Evolutionary conservation across 1,140 invertebrate species (phyloP).

Genomic region (Drosophila elegans): DNA sequence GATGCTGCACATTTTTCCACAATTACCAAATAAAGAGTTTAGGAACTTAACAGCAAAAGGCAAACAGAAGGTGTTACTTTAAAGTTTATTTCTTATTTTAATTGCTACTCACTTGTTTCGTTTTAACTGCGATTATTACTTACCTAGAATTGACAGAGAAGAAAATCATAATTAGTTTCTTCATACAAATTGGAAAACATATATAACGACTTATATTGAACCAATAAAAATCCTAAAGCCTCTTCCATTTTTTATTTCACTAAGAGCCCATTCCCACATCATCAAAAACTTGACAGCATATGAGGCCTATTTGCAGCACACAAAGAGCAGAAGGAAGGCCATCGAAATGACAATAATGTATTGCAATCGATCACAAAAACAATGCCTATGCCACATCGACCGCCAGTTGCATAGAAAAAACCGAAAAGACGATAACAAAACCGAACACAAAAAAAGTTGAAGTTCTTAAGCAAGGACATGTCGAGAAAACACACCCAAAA

Average conservation of each 20-base stretch:
- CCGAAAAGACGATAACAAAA: conserved; percentile 10
- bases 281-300: conserved; percentile 1
- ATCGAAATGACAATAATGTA: conserved; percentile 13
- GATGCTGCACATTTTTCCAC: background rate
- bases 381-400: conserved; percentile 10
- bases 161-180: background rate
- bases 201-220: too few relatives aligned
- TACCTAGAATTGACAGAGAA: background rate
- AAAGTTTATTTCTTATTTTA: background rate
- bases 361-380: conserved; percentile 17
- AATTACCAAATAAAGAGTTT: background rate
- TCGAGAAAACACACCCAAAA: conserved; percentile 9
- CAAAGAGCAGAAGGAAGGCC: conserved; percentile 4
- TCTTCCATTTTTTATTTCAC: background rate
- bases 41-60: background rate
- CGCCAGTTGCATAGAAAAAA: background rate
- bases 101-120: conserved; percentile 2
- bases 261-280: background rate
- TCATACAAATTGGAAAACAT: background rate
- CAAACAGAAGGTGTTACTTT: background rate
- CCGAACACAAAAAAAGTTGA: conserved; percentile 5
- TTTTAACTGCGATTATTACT: background rate
- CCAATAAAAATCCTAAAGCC: background rate
- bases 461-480: conserved; percentile 15
- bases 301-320: background rate